phyloP scores from a whole-genome alignment of 2,113 vertebrate genomes.

The Agelaius tricolor region DNA sequence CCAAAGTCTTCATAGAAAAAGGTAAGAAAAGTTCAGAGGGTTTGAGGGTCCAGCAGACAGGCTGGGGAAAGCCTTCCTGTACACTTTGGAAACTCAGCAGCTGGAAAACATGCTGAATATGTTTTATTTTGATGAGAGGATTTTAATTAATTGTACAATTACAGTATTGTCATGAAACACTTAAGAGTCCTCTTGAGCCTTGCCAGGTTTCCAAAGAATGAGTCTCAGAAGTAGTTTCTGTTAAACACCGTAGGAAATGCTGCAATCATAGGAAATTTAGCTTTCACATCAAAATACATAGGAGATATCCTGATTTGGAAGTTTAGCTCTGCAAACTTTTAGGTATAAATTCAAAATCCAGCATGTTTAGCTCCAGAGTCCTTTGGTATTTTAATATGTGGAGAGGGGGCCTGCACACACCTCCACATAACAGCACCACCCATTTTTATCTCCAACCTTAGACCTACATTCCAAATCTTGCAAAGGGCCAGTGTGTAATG shows the following conservation, averaged over 20 bases:
- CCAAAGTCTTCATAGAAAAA: background rate
- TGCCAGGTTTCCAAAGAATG: background rate
- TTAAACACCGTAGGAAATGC: background rate
- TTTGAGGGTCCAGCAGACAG: background rate
- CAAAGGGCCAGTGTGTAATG: background rate
- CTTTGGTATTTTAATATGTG: background rate
- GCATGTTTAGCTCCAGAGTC: background rate
- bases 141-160: conserved; percentile 64
- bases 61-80: background rate
- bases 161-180: conserved; percentile 32
- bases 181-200: conserved; percentile 49
- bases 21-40: background rate
- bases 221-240: conserved; percentile 24
- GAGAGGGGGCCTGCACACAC: fast-evolving
- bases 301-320: background rate
- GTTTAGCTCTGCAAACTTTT: background rate
- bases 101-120: background rate
- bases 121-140: conserved; percentile 34
- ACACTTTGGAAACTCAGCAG: background rate
- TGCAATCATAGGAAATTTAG: background rate
- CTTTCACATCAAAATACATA: background rate
- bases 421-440: background rate
- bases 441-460: background rate
- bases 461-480: background rate
- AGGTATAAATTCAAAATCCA: background rate